These are phyloP conservation scores for Eidolon dupreanum DNA, from an alignment of 2,797 vertebrate species.

Conservation along the genomic window DNA sequence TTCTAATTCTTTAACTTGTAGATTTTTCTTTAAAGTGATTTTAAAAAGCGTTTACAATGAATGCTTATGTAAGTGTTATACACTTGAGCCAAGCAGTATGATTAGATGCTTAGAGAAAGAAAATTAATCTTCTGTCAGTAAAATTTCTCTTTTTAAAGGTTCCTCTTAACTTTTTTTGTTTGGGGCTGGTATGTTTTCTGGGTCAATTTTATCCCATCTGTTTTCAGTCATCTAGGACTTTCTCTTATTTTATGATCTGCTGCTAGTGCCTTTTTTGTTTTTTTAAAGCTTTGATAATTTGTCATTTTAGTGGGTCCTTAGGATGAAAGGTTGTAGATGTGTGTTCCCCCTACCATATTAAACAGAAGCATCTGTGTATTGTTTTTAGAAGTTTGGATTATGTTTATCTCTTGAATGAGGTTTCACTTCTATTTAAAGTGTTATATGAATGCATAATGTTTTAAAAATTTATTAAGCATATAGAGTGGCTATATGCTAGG, in stretches of 20 bases:
- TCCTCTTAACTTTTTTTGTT: not conserved
- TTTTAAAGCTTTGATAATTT: conserved; percentile 35
- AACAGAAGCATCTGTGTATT: not conserved
- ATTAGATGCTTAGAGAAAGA: conserved; percentile 14
- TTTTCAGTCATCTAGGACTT: not conserved
- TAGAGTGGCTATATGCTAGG: not conserved
- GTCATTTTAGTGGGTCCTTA: not conserved
- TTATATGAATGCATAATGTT: not conserved
- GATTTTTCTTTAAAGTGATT: conserved; percentile 4
- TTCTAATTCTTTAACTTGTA: not conserved
- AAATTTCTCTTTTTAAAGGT: conserved; percentile 5
- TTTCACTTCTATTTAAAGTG: conserved; percentile 9
- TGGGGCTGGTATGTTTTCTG: not conserved
- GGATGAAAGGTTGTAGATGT: not conserved
- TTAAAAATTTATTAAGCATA: not conserved
- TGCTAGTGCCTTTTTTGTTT: not conserved
- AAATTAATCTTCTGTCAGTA: conserved; percentile 1
- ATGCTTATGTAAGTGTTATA: not conserved
- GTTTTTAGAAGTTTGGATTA: conserved; percentile 8
- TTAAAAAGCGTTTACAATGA: not conserved
- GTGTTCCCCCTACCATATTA: not conserved
- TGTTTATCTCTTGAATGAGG: conserved; percentile 20
- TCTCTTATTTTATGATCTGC: not conserved
- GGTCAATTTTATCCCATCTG: not conserved
- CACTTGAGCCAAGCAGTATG: not conserved